A percentile compares a stretch with the other conserved stretches of the same genome.
These are phyloP conservation scores for Cranoglanis bouderius DNA, from an alignment of 2,113 vertebrate genomes.

Conservation along the genomic window DNA sequence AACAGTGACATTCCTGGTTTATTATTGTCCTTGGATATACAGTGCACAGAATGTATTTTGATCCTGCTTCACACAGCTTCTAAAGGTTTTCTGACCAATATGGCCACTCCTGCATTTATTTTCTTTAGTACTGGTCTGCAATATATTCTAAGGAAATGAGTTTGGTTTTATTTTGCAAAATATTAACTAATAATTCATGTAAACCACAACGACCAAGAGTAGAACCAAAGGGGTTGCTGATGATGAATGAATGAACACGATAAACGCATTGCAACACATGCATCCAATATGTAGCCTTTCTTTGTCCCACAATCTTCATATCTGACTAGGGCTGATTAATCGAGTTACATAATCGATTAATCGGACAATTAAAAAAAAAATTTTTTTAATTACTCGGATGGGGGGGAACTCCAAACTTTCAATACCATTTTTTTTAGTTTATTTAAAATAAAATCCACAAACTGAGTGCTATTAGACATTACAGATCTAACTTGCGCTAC, in stretches of 20 bases:
- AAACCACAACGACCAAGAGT: background rate
- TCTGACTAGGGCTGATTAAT: background rate
- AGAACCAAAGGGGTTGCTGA: background rate
- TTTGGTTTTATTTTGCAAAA: background rate
- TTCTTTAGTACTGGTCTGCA: background rate
- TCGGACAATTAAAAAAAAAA: too few species aligned
- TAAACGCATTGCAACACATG: background rate
- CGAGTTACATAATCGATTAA: too few species aligned
- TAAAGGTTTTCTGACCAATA: background rate
- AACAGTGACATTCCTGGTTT: background rate
- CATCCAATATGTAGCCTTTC: background rate
- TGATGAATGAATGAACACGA: too few species aligned
- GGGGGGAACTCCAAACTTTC: too few species aligned
- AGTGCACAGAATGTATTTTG: background rate
- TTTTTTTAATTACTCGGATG: too few species aligned
- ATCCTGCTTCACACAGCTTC: background rate
- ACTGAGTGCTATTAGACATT: too few species aligned
- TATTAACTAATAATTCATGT: background rate
- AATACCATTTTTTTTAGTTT: too few species aligned
- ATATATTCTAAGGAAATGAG: background rate
- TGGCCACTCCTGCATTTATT: background rate
- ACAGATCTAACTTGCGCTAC: too few species aligned
- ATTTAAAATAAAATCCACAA: too few species aligned
- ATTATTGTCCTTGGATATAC: background rate
- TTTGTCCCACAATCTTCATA: background rate